Evolutionary conservation across 2,888 invertebrate species (phyloP), one percentile per base, ranked within the genome.

Genomic region (Macrophya alboannulata): DNA sequence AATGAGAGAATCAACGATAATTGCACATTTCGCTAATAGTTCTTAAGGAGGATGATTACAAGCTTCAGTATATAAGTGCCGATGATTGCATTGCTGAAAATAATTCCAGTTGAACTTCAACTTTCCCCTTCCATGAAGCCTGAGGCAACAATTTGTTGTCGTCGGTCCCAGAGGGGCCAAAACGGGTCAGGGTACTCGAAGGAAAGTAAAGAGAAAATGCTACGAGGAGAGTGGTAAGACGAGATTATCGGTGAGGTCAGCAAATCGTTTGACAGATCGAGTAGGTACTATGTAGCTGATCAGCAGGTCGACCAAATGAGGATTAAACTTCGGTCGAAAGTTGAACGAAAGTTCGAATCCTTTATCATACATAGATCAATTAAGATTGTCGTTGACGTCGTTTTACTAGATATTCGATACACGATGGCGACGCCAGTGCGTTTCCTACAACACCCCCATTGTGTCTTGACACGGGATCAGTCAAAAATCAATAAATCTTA

Each of bases 181-280:
- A 83, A 81, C 68, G 71, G 83, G 83, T 83, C 83, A 68, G 83
- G 45, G 40, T 68, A 83, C 86, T 86, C 48, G 85, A 48, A 88
- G 86, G 88, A 88, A 86, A 88, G 88, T 87, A 84, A 87, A 86
- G 62, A 86, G 86, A 51, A 81, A 85, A 62, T 62, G 79, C 83
- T 48, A 37, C 83, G 15, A 45, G 17, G 62, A 83, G 83, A 83
- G 71, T 65, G 45, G 65, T 83, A 40, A 48, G 48, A 65, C 83
- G 71, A 51, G 68, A 83, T 83, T 83, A 71, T 68, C 68, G 25
- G 71, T 37, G 31, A 83, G 55, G 83, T 71, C 45, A 71, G 31
- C 71, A 48, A 62, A 83, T 83, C 83, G 68, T 48, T 81, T 59
- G 62, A 81, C 81, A 62, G 81, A 81, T 81, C 81, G 81, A 25